phyloP scores from a whole-genome alignment of 1,140 invertebrate species.

The Capitella teleta region DNA sequence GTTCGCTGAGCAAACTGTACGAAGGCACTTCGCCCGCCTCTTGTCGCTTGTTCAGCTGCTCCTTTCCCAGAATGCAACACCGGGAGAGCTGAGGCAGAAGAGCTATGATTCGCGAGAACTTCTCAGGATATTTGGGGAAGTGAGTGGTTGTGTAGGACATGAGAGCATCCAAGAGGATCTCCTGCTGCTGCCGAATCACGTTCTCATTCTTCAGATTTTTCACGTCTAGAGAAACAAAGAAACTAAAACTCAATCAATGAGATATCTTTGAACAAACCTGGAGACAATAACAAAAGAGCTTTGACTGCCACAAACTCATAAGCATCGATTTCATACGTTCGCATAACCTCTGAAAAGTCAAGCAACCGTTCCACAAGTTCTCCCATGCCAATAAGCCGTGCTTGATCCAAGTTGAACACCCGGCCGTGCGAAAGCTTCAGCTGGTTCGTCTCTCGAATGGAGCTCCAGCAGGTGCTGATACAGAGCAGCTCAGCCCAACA shows the following conservation, averaged over 20 bases:
- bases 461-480: conserved; percentile 47
- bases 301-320: conserved; percentile 96
- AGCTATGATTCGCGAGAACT: conserved; percentile 46
- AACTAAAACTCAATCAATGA: neutral
- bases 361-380: conserved; percentile 83
- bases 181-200: conserved; percentile 81
- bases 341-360: conserved; percentile 82
- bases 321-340: conserved; percentile 79
- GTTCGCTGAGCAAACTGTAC: conserved; percentile 10
- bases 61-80: conserved; percentile 8
- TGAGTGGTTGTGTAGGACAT: conserved; percentile 82
- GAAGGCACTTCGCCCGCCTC: conserved; percentile 4
- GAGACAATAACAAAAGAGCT: conserved; percentile 78
- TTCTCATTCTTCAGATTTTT: conserved; percentile 81
- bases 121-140: conserved; percentile 73
- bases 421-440: conserved; percentile 56
- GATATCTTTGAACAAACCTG: conserved; percentile 51
- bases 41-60: conserved; percentile 5
- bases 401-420: conserved; percentile 35
- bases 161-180: conserved; percentile 81
- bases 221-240: conserved; percentile 52
- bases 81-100: conserved; percentile 65
- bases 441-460: conserved; percentile 23
- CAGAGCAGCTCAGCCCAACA: conserved; percentile 92
- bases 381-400: conserved; percentile 51